Evolutionary conservation across 1,140 invertebrate species (phyloP).

Genomic region (Drosophila yakuba): DNA sequence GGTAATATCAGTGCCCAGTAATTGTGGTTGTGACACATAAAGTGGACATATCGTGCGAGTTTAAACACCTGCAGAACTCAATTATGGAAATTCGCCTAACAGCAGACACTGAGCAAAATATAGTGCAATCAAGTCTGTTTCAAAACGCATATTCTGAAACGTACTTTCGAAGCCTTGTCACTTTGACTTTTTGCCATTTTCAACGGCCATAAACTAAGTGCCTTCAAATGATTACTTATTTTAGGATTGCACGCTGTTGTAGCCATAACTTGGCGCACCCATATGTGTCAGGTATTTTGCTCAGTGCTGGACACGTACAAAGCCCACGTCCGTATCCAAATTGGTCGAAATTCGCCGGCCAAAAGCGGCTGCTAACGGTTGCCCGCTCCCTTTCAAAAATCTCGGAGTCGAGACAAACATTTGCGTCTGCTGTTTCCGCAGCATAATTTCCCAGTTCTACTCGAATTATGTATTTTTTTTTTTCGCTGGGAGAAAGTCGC

Average conservation of each 20-base stretch:
- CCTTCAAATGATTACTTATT: constrained; percentile 1
- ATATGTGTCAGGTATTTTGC: constrained; percentile 11
- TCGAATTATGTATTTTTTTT: constrained; percentile 21
- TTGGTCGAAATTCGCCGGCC: constrained; percentile 20
- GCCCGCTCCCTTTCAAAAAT: constrained; percentile 30
- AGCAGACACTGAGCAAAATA: constrained; percentile 1
- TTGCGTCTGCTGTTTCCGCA: constrained; percentile 40
- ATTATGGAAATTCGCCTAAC: constrained; percentile 14
- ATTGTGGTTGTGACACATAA: constrained; percentile 27
- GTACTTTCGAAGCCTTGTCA: background rate
- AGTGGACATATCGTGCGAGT: constrained; percentile 29
- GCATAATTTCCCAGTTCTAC: constrained; percentile 9
- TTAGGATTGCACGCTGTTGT: constrained; percentile 1
- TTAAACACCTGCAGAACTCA: constrained; percentile 17
- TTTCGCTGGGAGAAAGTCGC: constrained; percentile 29
- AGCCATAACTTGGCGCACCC: constrained; percentile 6
- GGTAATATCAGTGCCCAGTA: constrained; percentile 12
- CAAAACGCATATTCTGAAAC: background rate
- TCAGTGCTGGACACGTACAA: constrained; percentile 58
- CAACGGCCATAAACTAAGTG: constrained; percentile 4
- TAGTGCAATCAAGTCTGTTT: background rate
- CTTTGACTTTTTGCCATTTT: constrained; percentile 3
- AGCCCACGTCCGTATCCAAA: constrained; percentile 41
- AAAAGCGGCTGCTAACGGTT: constrained; percentile 29
- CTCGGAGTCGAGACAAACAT: constrained; percentile 5